These are phyloP conservation scores for Cossypha heuglini DNA, from an alignment of 2,797 vertebrate species.

Conservation along the genomic window DNA sequence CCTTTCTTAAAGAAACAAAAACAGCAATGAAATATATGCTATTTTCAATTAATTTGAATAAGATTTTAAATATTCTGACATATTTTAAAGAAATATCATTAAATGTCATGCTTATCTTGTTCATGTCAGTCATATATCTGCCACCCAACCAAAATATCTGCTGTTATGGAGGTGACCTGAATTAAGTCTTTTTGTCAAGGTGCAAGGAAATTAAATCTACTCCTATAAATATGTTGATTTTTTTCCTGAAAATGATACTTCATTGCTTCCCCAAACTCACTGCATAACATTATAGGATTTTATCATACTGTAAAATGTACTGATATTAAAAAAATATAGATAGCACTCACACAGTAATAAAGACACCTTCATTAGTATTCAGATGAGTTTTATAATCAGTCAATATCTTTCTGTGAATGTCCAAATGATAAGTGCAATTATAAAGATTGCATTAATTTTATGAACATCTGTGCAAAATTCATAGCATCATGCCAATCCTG, in stretches of 20 bases:
- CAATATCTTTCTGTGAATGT: slow-evolving; percentile 24
- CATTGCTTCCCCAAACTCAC: neutral
- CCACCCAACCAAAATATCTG: neutral
- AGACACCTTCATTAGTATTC: slow-evolving; percentile 27
- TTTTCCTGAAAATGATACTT: neutral
- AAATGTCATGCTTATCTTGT: neutral
- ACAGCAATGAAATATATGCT: neutral
- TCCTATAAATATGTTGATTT: neutral
- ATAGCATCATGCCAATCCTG: neutral
- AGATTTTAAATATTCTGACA: neutral
- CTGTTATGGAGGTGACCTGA: neutral
- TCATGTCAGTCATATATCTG: neutral
- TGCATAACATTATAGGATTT: neutral
- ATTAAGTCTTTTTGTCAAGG: neutral
- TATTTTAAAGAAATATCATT: neutral
- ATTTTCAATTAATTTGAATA: neutral
- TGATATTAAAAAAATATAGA: neutral
- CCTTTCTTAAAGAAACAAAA: neutral
- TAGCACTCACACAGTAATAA: neutral
- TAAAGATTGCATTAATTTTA: slow-evolving; percentile 53
- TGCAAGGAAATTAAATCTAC: neutral
- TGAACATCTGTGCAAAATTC: slow-evolving; percentile 35
- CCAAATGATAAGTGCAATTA: slow-evolving; percentile 49
- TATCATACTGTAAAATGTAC: neutral
- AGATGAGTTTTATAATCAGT: slow-evolving; percentile 36